These are phyloP conservation scores for Atrina japonica DNA, from an alignment of 2,888 invertebrate genomes.

Conservation along the genomic window DNA sequence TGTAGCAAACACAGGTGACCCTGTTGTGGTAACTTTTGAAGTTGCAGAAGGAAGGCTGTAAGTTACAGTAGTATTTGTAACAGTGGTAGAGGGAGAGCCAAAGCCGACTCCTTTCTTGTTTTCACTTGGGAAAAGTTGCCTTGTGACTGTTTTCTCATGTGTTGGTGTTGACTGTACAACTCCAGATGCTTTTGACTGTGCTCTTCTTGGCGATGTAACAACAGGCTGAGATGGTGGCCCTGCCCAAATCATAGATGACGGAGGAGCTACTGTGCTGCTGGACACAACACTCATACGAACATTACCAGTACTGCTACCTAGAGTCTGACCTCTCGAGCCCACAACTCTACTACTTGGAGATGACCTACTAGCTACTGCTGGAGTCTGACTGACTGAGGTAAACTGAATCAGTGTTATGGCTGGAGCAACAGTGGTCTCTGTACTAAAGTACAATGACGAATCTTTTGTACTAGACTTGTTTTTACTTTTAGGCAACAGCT, in stretches of 20 bases:
- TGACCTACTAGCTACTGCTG: slow-evolving; percentile 18
- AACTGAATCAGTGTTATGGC: slow-evolving; percentile 7
- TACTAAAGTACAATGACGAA: slow-evolving; percentile 53
- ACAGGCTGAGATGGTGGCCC: slow-evolving; percentile 47
- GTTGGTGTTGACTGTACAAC: slow-evolving; percentile 50
- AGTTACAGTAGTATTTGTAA: slow-evolving; percentile 51
- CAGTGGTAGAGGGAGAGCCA: slow-evolving; percentile 52
- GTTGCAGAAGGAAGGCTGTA: slow-evolving; percentile 53
- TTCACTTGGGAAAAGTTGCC: slow-evolving; percentile 77
- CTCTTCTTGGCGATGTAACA: slow-evolving; percentile 54
- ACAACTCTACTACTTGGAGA: slow-evolving; percentile 22
- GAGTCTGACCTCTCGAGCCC: slow-evolving; percentile 29
- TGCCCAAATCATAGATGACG: slow-evolving; percentile 52
- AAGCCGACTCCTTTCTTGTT: slow-evolving; percentile 51
- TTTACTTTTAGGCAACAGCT: slow-evolving; percentile 65
- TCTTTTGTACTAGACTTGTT: slow-evolving; percentile 43
- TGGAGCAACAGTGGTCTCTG: slow-evolving; percentile 44
- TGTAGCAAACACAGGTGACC: slow-evolving; percentile 55
- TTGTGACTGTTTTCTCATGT: slow-evolving; percentile 66
- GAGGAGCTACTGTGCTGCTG: slow-evolving; percentile 20
- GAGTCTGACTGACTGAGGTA: slow-evolving; percentile 13
- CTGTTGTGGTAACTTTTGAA: slow-evolving; percentile 54
- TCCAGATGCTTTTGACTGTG: slow-evolving; percentile 38
- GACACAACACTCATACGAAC: slow-evolving; percentile 12
- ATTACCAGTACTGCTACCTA: slow-evolving; percentile 20